Conservation (phyloP, 2,797 vertebrate genomes). For the Peromyscus melanophrys region DNA sequence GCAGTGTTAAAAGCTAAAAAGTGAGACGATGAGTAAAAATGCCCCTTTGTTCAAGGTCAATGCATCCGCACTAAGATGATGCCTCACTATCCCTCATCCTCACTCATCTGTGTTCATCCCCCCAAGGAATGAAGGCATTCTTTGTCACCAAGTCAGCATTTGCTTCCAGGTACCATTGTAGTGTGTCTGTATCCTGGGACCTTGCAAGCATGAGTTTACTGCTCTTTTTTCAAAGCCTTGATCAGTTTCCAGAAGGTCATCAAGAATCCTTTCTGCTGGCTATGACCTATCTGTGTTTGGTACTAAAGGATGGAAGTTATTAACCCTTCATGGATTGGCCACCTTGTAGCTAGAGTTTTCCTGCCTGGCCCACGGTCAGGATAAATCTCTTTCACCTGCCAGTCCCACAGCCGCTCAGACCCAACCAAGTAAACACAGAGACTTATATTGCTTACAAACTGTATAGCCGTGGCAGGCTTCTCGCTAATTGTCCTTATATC, state of each 20-base stretch:
- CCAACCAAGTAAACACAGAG: too few species aligned
- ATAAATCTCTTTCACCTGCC: too few species aligned
- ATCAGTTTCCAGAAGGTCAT: neutral
- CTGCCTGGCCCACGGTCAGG: too few species aligned
- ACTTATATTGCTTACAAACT: too few species aligned
- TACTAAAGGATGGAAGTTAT: neutral
- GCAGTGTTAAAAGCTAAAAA: neutral
- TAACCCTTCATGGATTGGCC: neutral
- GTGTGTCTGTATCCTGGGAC: rapidly evolving
- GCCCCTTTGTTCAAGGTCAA: neutral
- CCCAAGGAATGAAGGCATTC: rapidly evolving
- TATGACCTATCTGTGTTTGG: neutral
- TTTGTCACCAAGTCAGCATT: rapidly evolving
- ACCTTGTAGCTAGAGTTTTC: too few species aligned
- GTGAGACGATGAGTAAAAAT: too few species aligned
- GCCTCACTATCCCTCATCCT: neutral
- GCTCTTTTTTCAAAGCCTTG: neutral
- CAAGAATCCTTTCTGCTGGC: neutral
- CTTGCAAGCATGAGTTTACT: neutral
- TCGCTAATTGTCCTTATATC: too few species aligned
- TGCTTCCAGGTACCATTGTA: rapidly evolving
- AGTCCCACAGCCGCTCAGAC: too few species aligned
- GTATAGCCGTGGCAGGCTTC: too few species aligned
- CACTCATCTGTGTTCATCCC: rapidly evolving
- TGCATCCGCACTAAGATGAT: neutral